These are phyloP conservation scores for Sebastiscus albofasciatus DNA, from an alignment of 2,797 vertebrate species.

Conservation along the genomic window DNA sequence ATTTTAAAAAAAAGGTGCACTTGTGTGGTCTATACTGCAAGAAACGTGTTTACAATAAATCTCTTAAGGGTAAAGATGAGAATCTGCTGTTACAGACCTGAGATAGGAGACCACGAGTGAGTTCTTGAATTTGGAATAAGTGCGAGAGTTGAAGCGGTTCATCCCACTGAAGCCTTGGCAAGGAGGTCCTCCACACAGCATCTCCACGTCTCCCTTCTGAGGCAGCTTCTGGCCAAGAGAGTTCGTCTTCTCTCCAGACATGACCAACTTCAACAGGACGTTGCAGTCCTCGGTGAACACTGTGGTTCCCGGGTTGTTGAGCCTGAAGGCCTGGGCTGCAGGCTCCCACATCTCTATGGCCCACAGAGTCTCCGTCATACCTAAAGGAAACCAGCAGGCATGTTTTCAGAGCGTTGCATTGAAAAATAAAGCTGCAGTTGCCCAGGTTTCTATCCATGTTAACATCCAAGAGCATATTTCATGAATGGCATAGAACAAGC, in stretches of 20 bases:
- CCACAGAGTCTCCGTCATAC: slow-evolving; percentile 91
- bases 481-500: not conserved
- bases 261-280: slow-evolving; percentile 94
- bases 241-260: slow-evolving; percentile 93
- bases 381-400: slow-evolving; percentile 62
- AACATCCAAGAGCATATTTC: not conserved
- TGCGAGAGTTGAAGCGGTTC: slow-evolving; percentile 99
- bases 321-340: slow-evolving; percentile 93
- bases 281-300: slow-evolving; percentile 99
- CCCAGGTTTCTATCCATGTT: not conserved
- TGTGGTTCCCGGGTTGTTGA: slow-evolving; percentile 93
- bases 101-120: slow-evolving; percentile 97
- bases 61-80: not conserved
- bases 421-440: not conserved
- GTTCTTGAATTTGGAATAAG: slow-evolving; percentile 98
- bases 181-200: slow-evolving; percentile 95
- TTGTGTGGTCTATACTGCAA: no score
- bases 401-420: not conserved
- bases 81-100: slow-evolving; percentile 81
- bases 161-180: slow-evolving; percentile 99
- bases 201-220: slow-evolving; percentile 96
- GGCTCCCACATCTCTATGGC: slow-evolving; percentile 99
- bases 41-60: not conserved
- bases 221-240: slow-evolving; percentile 93
- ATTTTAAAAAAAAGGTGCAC: not conserved